Evolutionary conservation across 2,888 invertebrate genomes (phyloP), one percentile per base, ranked within the genome.

Genomic region (Ommatoiulus sabulosus): DNA sequence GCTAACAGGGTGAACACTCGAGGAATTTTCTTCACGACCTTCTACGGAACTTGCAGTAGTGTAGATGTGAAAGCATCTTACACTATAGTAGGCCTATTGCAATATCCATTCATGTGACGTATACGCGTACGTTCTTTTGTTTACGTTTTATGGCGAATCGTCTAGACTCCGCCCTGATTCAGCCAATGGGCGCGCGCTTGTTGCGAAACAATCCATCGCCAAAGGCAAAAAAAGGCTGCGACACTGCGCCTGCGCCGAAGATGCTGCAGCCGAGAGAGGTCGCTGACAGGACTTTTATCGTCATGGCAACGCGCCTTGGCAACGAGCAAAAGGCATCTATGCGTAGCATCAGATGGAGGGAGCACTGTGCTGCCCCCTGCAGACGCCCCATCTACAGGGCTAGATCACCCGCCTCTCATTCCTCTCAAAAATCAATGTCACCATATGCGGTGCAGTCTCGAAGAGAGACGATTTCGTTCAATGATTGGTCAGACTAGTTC

Each of bases 231-330:
- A 35, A 35, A 35, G 35, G 35, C 35, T 35, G 35, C 35, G 35
- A 2, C 35, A 35, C 35, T 24, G 24, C 72, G 72, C 72, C 24
- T 72, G 72, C 24, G 72, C 72, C 72, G 20, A 8, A 2, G 72
- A 72, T 72, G 72, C 72, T 72, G 72, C 72, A 24, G 1, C 24
- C 72, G 72, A 72, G 24, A n/a, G 63, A 63, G 63, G 63, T 63
- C 63, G 63, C 63, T 63, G 63, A 63, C 63, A n/a, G 63, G n/a
- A 7, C 5, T 17, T n/a, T n/a, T 15, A n/a, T 72, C 10, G 72
- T n/a, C 72, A 72, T 72, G 72, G 10, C 72, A 10, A 72, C 72
- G 8, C 4, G n/a, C 63, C 63, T 63, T 15, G 15, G 63, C 63
- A n/a, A 20, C 15, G 35, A 35, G 35, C 63, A 8, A 48, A 48